These are phyloP conservation scores for Leptopilina syphax DNA, from an alignment of 2,888 invertebrate genomes.

Conservation along the genomic window DNA sequence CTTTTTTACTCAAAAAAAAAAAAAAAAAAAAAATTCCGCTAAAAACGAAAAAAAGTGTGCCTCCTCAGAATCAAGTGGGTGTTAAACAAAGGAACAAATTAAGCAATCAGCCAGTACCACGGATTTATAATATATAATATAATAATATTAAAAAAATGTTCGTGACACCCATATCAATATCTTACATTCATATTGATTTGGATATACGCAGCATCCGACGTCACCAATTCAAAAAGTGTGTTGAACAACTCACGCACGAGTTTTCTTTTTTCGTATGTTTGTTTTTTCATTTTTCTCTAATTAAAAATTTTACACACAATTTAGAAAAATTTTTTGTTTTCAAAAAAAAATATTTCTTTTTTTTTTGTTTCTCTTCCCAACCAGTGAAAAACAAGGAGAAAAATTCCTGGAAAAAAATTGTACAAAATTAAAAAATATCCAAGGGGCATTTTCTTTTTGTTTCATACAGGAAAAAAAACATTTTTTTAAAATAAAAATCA, in stretches of 20 bases:
- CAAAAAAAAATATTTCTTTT: no score
- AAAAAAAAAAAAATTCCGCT: no score
- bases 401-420: not conserved
- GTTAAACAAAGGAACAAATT: constrained; percentile 69
- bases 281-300: no score
- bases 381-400: not conserved
- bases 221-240: constrained; percentile 68
- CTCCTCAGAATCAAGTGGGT: constrained; percentile 58
- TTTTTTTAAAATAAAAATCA: no score
- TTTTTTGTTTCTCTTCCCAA: no score
- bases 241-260: constrained; percentile 13
- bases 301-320: no score
- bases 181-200: constrained; percentile 74
- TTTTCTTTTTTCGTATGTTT: no score
- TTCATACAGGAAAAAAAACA: no score
- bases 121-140: constrained; percentile 65
- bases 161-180: constrained; percentile 75
- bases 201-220: constrained; percentile 71
- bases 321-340: no score
- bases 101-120: constrained; percentile 77
- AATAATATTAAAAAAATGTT: constrained; percentile 65
- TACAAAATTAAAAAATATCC: no score
- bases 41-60: constrained; percentile 53
- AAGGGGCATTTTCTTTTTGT: no score
- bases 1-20: no score